phyloP scores from a whole-genome alignment of 2,113 vertebrate genomes.

The Marcusenius ussheri region DNA sequence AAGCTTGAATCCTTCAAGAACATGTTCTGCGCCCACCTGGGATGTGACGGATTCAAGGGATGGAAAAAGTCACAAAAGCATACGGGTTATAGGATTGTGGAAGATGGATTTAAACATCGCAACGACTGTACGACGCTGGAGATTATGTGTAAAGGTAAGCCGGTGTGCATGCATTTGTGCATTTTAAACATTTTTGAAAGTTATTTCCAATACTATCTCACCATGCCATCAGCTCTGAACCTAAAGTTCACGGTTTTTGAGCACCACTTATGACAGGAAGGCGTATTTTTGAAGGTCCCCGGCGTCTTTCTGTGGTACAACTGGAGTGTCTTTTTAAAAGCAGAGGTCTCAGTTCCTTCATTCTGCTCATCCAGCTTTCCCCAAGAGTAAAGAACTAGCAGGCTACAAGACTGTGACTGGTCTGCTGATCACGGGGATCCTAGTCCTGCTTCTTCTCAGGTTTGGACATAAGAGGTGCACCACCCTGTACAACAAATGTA shows the following conservation, averaged over 20 bases:
- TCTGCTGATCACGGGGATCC: not conserved
- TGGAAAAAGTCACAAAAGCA: not conserved
- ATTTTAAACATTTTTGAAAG: not conserved
- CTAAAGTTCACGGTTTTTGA: not conserved
- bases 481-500: not conserved
- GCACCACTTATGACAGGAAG: not conserved
- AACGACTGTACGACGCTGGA: not conserved
- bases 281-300: not conserved
- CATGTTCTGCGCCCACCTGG: not conserved
- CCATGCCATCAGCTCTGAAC: not conserved
- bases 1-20: not conserved
- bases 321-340: not conserved
- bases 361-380: not conserved
- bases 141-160: slow-evolving; percentile 10
- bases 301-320: not conserved
- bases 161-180: not conserved
- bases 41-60: not conserved
- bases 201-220: not conserved
- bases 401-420: not conserved
- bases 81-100: too few relatives aligned
- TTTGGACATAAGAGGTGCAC: not conserved
- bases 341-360: too few relatives aligned
- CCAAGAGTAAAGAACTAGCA: not conserved
- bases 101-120: too few relatives aligned
- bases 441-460: not conserved